Percentiles rank a stretch among this genome's conserved stretches.
phyloP scores from a whole-genome alignment of 2,113 vertebrate genomes.

The Mustela nigripes region DNA sequence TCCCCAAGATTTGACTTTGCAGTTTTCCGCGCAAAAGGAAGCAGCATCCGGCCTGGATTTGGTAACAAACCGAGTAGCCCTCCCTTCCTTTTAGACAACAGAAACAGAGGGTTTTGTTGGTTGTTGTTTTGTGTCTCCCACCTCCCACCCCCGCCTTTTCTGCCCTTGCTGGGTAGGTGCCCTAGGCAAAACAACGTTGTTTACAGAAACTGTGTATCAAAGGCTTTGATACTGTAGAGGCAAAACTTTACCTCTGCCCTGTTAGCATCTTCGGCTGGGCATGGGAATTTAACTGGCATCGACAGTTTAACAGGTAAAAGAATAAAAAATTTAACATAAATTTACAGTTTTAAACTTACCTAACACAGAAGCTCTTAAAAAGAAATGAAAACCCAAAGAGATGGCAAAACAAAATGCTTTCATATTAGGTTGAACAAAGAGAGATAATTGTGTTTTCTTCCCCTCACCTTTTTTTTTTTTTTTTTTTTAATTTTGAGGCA shows the following conservation, averaged over 20 bases:
- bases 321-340: background rate
- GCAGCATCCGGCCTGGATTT: background rate
- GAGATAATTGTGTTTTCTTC: background rate
- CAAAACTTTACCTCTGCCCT: background rate
- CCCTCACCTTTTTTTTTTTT: background rate
- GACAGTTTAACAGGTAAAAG: background rate
- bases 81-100: background rate
- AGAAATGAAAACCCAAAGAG: background rate
- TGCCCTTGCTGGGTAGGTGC: background rate
- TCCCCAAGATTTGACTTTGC: background rate
- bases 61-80: background rate
- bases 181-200: background rate
- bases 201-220: background rate
- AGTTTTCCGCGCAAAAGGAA: background rate
- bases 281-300: background rate
- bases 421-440: background rate
- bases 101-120: background rate
- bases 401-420: background rate
- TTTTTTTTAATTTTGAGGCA: background rate
- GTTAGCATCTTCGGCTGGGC: background rate
- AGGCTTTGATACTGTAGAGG: background rate
- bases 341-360: background rate
- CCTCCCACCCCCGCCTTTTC: background rate
- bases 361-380: background rate
- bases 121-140: too few species aligned